Evolutionary conservation across 2,797 vertebrate genomes (phyloP).

Genomic region (Holocentrus rufus): DNA sequence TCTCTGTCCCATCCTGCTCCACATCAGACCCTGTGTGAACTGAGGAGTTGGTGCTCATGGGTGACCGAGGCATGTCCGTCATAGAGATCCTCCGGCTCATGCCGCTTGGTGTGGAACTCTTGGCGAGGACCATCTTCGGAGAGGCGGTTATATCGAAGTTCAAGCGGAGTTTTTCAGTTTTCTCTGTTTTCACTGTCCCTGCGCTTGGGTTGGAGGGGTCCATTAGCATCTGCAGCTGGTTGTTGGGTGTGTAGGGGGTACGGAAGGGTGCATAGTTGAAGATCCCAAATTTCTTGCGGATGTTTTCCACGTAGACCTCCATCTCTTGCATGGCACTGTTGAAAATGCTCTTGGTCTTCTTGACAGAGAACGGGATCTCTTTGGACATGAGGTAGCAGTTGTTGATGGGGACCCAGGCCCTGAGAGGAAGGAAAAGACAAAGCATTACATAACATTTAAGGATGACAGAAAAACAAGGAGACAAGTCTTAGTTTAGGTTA

Average conservation of each 20-base stretch:
- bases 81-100: conserved; percentile 89
- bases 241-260: conserved; percentile 96
- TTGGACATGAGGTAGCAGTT: conserved; percentile 99
- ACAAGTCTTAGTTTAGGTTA: not conserved
- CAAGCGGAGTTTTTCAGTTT: conserved; percentile 94
- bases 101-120: conserved; percentile 86
- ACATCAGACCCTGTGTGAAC: conserved; percentile 97
- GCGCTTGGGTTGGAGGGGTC: conserved; percentile 92
- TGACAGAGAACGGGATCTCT: conserved; percentile 99
- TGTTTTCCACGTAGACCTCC: conserved; percentile 99
- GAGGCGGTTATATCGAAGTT: conserved; percentile 97
- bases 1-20: conserved; percentile 90
- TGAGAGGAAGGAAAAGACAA: conserved; percentile 66
- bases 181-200: conserved; percentile 92
- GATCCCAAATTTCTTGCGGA: conserved; percentile 94
- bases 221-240: conserved; percentile 96
- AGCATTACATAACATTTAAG: not conserved
- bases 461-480: not conserved
- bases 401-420: conserved; percentile 99
- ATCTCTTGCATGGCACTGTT: conserved; percentile 99
- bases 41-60: conserved; percentile 97
- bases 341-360: conserved; percentile 99
- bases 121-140: conserved; percentile 94
- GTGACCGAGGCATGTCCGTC: conserved; percentile 96
- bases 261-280: conserved; percentile 99